These are phyloP conservation scores for Oeneis ivallda DNA, from an alignment of 2,888 invertebrate species.

Conservation along the genomic window DNA sequence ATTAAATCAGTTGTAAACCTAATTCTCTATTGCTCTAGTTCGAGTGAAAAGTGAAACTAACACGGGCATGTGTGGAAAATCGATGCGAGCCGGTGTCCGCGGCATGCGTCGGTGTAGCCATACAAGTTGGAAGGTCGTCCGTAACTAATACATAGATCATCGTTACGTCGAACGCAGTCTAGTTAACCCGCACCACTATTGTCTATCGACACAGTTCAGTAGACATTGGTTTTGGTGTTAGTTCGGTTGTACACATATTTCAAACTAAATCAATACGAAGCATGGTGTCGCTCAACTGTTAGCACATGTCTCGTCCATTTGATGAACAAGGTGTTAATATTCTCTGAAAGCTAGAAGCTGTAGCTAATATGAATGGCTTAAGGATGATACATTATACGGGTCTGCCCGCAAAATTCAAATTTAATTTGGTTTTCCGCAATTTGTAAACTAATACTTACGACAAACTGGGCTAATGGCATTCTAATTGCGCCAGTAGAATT, in stretches of 20 bases:
- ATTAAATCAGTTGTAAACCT: conserved; percentile 40
- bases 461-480: no score
- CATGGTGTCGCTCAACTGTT: not conserved
- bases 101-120: conserved; percentile 53
- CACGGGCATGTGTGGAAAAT: conserved; percentile 63
- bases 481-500: no score
- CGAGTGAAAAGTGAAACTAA: conserved; percentile 67
- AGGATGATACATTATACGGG: no score
- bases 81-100: conserved; percentile 66
- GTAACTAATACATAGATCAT: conserved; percentile 57
- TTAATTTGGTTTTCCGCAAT: no score
- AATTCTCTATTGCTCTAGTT: conserved; percentile 54
- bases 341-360: not conserved
- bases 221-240: not conserved
- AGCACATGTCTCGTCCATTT: no score
- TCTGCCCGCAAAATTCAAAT: no score
- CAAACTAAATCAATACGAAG: not conserved
- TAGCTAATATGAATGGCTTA: not conserved
- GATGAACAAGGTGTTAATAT: no score
- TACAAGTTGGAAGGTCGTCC: conserved; percentile 62
- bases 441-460: no score
- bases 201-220: conserved; percentile 24
- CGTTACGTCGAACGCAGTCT: conserved; percentile 48
- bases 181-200: conserved; percentile 52
- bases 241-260: not conserved